Percentiles rank a stretch among this genome's conserved stretches.
These are phyloP conservation scores for Coelopa pilipes DNA, from an alignment of 2,888 invertebrate genomes.

Conservation along the genomic window DNA sequence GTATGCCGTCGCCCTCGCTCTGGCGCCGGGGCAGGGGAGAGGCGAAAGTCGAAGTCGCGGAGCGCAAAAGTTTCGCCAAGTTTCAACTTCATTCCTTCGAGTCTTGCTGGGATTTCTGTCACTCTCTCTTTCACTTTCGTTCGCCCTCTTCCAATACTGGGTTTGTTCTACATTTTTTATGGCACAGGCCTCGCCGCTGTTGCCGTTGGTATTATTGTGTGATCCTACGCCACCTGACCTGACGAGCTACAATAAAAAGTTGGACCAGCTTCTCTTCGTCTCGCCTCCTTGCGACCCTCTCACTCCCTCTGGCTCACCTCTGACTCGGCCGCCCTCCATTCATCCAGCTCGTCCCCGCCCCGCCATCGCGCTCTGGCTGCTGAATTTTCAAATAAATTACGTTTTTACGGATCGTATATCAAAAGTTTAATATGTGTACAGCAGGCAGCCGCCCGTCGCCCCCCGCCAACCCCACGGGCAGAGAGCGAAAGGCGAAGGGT, in stretches of 20 bases:
- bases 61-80: no score
- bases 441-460: neutral
- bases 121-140: no score
- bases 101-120: no score
- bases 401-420: slow-evolving; percentile 29
- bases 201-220: neutral
- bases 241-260: neutral
- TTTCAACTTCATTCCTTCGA: no score
- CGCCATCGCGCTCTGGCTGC: no score
- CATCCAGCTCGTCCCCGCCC: no score
- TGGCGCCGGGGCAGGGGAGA: no score
- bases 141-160: neutral
- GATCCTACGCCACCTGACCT: slow-evolving; percentile 1
- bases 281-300: neutral
- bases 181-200: neutral
- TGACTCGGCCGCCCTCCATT: neutral
- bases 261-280: neutral
- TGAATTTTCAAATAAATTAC: slow-evolving; percentile 24
- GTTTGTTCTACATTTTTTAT: no score
- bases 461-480: no score
- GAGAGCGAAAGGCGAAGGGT: no score
- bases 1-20: no score
- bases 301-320: neutral
- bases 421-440: slow-evolving; percentile 19
- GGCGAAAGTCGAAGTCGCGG: no score